Conservation (phyloP, 2,888 invertebrate genomes). For the Hypomecis atomaria region DNA sequence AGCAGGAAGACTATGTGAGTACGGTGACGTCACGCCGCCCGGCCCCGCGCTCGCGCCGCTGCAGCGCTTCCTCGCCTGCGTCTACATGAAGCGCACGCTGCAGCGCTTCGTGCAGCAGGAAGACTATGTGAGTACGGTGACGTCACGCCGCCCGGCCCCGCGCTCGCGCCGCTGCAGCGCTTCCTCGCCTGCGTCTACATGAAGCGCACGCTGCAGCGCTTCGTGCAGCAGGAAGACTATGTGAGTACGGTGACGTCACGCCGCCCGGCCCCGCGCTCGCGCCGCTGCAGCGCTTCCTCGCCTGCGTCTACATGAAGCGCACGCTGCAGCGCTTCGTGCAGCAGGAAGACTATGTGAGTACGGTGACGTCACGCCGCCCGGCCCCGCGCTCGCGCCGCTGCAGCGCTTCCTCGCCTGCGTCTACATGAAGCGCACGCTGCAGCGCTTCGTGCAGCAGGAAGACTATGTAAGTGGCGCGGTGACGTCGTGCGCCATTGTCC, state of each 20-base stretch:
- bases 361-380: background rate
- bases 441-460: too few species aligned
- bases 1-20: too few species aligned
- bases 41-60: conserved; percentile 92
- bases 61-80: conserved; percentile 96
- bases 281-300: conserved; percentile 95
- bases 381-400: background rate
- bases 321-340: conserved; percentile 94
- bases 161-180: background rate
- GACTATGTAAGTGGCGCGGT: too few species aligned
- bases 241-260: too few species aligned
- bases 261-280: conserved; percentile 90
- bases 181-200: too few species aligned
- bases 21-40: too few species aligned
- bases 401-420: too few species aligned
- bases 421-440: too few species aligned
- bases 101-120: conserved; percentile 94
- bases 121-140: conserved; percentile 84
- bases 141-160: background rate
- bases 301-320: conserved; percentile 95
- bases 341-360: conserved; percentile 88
- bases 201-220: too few species aligned
- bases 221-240: too few species aligned
- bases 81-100: conserved; percentile 94
- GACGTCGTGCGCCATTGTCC: too few species aligned